phyloP scores from a whole-genome alignment of 2,113 vertebrate genomes.

The Lepus europaeus region DNA sequence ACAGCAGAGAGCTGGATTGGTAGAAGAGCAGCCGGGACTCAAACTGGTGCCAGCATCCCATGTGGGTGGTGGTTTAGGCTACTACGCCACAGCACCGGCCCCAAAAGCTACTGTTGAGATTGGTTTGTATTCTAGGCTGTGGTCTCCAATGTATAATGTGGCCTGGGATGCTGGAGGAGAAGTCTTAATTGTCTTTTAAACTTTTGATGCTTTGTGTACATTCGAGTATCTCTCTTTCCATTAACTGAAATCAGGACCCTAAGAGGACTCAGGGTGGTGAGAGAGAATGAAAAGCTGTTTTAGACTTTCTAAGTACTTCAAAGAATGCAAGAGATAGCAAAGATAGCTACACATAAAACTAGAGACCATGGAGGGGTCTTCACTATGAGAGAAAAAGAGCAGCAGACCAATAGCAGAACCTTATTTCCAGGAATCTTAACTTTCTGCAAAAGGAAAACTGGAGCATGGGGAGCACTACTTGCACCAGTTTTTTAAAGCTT shows the following conservation, averaged over 20 bases:
- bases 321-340: background rate
- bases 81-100: too few relatives aligned
- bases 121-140: background rate
- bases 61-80: too few relatives aligned
- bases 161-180: background rate
- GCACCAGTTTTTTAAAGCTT: background rate
- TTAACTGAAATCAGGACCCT: background rate
- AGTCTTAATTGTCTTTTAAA: conserved; percentile 44
- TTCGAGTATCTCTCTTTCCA: background rate
- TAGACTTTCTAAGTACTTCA: background rate
- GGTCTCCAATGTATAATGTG: background rate
- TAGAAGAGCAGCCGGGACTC: too few relatives aligned
- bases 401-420: background rate
- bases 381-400: background rate
- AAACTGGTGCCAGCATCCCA: too few relatives aligned
- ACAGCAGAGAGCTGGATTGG: too few relatives aligned
- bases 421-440: background rate
- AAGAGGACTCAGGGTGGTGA: background rate
- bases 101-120: background rate
- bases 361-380: background rate
- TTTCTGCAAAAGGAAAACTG: conserved; percentile 36
- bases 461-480: background rate
- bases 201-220: background rate
- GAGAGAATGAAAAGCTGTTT: conserved; percentile 29
- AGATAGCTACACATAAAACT: background rate